Evolutionary conservation across 2,797 vertebrate species (phyloP).

Genomic region (Premnoplex brunnescens): DNA sequence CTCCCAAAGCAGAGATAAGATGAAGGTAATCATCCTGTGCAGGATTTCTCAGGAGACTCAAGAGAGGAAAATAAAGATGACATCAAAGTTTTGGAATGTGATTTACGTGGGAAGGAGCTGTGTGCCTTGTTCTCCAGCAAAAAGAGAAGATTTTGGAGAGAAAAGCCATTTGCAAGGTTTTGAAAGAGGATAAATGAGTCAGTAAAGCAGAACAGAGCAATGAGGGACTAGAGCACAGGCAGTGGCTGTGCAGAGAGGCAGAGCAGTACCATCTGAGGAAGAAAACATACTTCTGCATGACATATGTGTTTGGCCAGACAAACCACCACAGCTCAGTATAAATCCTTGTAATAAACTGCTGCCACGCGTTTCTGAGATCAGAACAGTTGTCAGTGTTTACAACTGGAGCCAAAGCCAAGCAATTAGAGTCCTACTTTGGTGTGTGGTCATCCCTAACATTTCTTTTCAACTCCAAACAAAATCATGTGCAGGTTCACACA

Average conservation of each 20-base stretch:
- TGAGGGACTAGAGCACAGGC: background rate
- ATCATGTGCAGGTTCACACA: background rate
- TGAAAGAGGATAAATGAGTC: background rate
- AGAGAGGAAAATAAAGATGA: slow-evolving; percentile 37
- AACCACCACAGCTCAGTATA: background rate
- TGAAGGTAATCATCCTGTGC: background rate
- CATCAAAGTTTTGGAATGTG: slow-evolving; percentile 42
- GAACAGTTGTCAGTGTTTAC: background rate
- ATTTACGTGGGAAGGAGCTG: slow-evolving; percentile 45
- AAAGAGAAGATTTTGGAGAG: background rate
- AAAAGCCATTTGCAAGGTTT: background rate
- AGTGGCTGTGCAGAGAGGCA: background rate
- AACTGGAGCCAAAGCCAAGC: background rate
- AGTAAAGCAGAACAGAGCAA: background rate
- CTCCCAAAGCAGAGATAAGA: background rate
- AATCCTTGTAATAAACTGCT: background rate
- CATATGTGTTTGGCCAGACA: background rate
- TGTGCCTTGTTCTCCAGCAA: background rate
- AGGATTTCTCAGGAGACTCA: background rate
- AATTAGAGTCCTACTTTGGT: background rate
- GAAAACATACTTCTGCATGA: background rate
- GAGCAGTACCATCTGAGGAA: background rate
- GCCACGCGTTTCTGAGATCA: background rate
- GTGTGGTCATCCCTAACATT: background rate
- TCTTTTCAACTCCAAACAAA: background rate